Conservation (phyloP, 2,797 vertebrate genomes). For the Phalanger gymnotis region DNA sequence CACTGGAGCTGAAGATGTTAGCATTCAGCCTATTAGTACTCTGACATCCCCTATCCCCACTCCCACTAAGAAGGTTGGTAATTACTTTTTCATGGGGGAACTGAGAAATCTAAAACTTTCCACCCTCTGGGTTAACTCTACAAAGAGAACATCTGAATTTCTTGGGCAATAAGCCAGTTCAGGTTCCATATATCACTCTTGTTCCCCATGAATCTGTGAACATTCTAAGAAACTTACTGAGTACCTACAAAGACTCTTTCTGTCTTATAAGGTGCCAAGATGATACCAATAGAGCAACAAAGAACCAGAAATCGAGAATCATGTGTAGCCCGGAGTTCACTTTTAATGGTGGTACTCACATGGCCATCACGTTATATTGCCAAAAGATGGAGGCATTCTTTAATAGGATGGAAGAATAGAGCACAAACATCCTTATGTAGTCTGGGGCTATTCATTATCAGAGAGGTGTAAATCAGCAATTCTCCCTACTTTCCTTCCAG, state of each 20-base stretch:
- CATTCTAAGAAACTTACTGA: conserved; percentile 96
- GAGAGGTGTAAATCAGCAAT: conserved; percentile 96
- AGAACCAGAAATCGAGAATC: conserved; percentile 91
- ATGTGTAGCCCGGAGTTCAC: conserved; percentile 97
- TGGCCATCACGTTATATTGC: conserved; percentile 97
- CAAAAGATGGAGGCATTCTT: conserved; percentile 97
- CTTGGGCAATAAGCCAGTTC: neutral
- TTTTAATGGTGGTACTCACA: conserved; percentile 95
- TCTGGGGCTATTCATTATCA: conserved; percentile 97
- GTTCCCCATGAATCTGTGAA: conserved; percentile 98
- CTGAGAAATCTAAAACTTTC: neutral
- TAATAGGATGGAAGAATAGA: conserved; percentile 96
- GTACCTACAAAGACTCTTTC: conserved; percentile 97
- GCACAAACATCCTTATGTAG: conserved; percentile 91
- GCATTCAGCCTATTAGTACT: neutral
- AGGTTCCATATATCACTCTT: conserved; percentile 98
- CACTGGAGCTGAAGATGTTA: neutral
- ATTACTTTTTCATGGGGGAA: neutral
- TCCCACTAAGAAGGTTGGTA: neutral
- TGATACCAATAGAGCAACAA: conserved; percentile 90
- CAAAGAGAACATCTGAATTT: neutral
- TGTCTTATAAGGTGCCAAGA: conserved; percentile 96
- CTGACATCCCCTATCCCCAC: neutral
- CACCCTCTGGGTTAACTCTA: neutral
- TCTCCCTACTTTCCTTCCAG: conserved; percentile 97